Conservation (phyloP, 2,888 invertebrate genomes). For the Caradrina kadenii region DNA sequence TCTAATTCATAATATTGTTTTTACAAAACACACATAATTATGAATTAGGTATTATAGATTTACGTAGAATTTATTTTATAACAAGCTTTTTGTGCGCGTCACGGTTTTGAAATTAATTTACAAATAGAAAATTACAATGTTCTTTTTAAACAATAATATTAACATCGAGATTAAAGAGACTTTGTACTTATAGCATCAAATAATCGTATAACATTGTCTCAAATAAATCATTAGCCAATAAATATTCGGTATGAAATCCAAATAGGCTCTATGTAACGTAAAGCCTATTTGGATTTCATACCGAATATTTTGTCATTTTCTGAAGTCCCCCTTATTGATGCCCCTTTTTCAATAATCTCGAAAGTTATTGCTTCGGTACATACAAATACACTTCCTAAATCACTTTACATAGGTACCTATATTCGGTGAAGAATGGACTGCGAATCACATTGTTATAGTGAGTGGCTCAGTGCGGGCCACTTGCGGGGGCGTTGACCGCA, state of each 20-base stretch:
- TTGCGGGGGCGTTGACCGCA: constrained; percentile 88
- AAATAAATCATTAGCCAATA: neutral
- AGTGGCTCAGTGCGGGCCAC: constrained; percentile 73
- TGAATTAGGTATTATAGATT: neutral
- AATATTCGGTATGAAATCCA: too few relatives aligned
- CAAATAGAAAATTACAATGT: neutral
- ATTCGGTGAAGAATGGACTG: constrained; percentile 55
- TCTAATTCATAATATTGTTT: neutral
- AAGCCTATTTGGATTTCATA: neutral
- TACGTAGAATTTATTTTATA: neutral
- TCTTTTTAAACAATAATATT: neutral
- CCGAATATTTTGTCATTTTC: neutral
- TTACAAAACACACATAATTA: neutral
- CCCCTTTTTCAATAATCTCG: neutral
- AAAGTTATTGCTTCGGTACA: neutral
- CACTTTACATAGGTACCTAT: constrained; percentile 22
- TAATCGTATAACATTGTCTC: neutral
- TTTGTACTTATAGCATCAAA: neutral
- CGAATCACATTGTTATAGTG: constrained; percentile 65
- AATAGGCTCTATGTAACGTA: too few relatives aligned
- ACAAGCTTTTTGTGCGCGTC: constrained; percentile 7
- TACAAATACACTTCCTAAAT: constrained; percentile 12
- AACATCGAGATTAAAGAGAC: neutral
- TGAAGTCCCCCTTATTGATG: neutral
- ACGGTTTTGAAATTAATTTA: neutral